phyloP scores from a whole-genome alignment of 2,888 invertebrate genomes.

The Cephus sareptanus region DNA sequence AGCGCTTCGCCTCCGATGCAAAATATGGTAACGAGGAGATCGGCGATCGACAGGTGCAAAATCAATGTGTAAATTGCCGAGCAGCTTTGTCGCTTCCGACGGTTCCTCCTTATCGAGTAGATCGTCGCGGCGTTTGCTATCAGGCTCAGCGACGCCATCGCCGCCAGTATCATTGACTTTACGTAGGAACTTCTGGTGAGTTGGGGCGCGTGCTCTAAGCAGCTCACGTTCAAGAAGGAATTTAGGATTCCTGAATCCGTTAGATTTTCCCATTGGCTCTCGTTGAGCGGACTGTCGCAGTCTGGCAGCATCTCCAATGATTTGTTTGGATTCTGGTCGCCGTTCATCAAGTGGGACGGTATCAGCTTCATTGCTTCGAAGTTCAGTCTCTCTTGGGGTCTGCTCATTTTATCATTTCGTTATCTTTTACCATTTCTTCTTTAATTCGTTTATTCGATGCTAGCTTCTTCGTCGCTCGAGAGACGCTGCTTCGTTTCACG shows the following conservation, averaged over 20 bases:
- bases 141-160: slow-evolving; percentile 79
- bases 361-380: not conserved
- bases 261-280: not conserved
- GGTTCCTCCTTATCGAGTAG: slow-evolving; percentile 77
- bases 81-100: slow-evolving; percentile 73
- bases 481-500: no score
- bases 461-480: no score
- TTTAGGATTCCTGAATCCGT: slow-evolving; percentile 1
- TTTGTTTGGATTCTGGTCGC: not conserved
- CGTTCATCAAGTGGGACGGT: slow-evolving; percentile 1
- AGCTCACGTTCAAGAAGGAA: slow-evolving; percentile 46
- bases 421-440: no score
- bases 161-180: slow-evolving; percentile 75
- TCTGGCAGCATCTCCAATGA: slow-evolving; percentile 8
- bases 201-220: slow-evolving; percentile 76
- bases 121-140: slow-evolving; percentile 82
- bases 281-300: slow-evolving; percentile 1
- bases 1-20: slow-evolving; percentile 84
- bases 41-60: slow-evolving; percentile 84
- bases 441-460: no score
- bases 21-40: slow-evolving; percentile 83
- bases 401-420: no score
- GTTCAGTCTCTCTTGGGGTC: no score
- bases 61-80: slow-evolving; percentile 82
- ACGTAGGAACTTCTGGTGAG: slow-evolving; percentile 74